Conservation (phyloP, 2,888 invertebrate species). For the Brachypalpus laphriformis region DNA sequence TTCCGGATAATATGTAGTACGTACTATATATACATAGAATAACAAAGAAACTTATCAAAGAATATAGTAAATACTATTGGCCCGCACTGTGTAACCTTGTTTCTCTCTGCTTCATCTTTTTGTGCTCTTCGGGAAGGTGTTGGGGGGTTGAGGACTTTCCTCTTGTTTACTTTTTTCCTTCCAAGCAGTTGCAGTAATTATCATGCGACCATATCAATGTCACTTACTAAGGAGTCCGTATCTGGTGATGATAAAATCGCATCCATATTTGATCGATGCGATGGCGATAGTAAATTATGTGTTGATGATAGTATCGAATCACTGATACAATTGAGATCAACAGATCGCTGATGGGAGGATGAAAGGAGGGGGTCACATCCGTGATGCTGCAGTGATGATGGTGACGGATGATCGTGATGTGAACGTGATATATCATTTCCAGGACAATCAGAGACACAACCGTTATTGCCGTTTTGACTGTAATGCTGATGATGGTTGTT, state of each 20-base stretch:
- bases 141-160: not conserved
- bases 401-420: conserved; percentile 72
- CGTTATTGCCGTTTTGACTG: conserved; percentile 53
- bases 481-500: conserved; percentile 64
- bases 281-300: conserved; percentile 75
- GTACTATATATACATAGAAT: not conserved
- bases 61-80: conserved; percentile 26
- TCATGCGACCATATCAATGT: conserved; percentile 85
- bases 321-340: conserved; percentile 81
- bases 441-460: conserved; percentile 67
- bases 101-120: conserved; percentile 9
- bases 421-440: conserved; percentile 40
- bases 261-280: conserved; percentile 79
- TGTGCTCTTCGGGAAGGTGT: conserved; percentile 16
- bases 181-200: conserved; percentile 44
- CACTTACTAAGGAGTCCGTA: conserved; percentile 83
- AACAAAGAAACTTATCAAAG: not conserved
- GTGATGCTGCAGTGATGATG: conserved; percentile 62
- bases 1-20: not conserved
- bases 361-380: conserved; percentile 80
- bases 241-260: conserved; percentile 84
- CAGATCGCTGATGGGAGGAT: conserved; percentile 79
- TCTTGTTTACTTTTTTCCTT: not conserved
- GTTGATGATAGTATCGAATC: conserved; percentile 83
- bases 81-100: conserved; percentile 11